Conservation (phyloP, 2,113 vertebrate species). For the cattle (Bos taurus) region DNA sequence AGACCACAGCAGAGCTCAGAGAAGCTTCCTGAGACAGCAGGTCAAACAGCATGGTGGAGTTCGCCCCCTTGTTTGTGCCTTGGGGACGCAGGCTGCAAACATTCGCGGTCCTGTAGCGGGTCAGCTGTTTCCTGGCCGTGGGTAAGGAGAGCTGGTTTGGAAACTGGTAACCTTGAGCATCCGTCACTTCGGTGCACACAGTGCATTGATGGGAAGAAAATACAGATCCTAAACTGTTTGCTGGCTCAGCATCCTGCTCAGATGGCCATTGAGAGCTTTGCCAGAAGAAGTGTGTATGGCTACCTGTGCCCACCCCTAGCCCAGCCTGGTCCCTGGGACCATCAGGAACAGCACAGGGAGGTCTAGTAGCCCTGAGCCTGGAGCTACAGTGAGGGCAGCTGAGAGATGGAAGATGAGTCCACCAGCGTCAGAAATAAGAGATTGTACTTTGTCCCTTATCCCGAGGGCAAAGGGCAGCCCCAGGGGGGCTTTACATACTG, state of each 20-base stretch:
- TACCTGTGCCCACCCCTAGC: not conserved
- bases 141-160: not conserved
- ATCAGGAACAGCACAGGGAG: not conserved
- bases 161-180: not conserved
- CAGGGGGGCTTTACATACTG: not conserved
- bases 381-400: not conserved
- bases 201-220: not conserved
- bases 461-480: not conserved
- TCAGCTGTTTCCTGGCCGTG: not conserved
- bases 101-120: not conserved
- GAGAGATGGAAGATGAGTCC: not conserved
- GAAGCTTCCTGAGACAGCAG: not conserved
- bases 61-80: not conserved
- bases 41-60: not conserved
- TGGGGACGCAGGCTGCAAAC: not conserved
- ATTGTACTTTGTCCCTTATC: not conserved
- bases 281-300: not conserved
- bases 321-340: not conserved
- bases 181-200: not conserved
- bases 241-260: not conserved
- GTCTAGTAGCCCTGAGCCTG: not conserved
- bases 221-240: not conserved
- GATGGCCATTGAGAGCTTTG: not conserved
- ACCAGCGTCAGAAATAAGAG: not conserved
- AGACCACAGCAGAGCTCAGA: not conserved